Evolutionary conservation across 2,797 vertebrate genomes (phyloP).

Genomic region (Siniperca undulata): DNA sequence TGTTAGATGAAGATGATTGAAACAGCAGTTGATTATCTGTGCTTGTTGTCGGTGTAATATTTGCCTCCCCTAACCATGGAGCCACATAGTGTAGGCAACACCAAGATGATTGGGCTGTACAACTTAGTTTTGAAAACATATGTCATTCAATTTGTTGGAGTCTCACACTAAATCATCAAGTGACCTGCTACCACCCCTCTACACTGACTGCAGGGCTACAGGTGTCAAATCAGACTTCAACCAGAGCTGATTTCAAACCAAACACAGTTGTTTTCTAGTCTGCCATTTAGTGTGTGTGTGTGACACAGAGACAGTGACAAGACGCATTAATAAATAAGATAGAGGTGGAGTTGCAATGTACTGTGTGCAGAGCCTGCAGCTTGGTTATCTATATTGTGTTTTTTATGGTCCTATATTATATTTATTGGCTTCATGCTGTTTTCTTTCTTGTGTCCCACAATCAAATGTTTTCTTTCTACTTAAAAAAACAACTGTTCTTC

Average conservation of each 20-base stretch:
- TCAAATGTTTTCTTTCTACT: neutral
- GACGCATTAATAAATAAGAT: neutral
- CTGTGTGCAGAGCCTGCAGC: neutral
- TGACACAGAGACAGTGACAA: neutral
- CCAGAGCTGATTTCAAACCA: too few species aligned
- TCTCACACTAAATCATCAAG: neutral
- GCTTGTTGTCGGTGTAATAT: neutral
- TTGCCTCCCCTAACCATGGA: neutral
- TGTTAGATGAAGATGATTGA: neutral
- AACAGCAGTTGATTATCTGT: neutral
- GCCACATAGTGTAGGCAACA: neutral
- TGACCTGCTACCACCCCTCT: neutral
- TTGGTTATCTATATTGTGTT: neutral
- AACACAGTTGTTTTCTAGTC: neutral
- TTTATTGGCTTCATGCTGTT: neutral
- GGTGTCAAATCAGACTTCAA: neutral
- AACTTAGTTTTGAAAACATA: conserved; percentile 3
- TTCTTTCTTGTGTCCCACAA: neutral
- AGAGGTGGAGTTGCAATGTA: neutral
- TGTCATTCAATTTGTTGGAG: conserved; percentile 13
- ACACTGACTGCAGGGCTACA: neutral
- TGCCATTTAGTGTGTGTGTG: neutral
- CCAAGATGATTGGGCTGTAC: neutral
- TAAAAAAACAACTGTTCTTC: neutral
- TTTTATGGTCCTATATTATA: neutral